Percentiles rank a stretch among this genome's conserved stretches.
These are phyloP conservation scores for Acanthurus tractus DNA, from an alignment of 2,797 vertebrate species.

Conservation along the genomic window DNA sequence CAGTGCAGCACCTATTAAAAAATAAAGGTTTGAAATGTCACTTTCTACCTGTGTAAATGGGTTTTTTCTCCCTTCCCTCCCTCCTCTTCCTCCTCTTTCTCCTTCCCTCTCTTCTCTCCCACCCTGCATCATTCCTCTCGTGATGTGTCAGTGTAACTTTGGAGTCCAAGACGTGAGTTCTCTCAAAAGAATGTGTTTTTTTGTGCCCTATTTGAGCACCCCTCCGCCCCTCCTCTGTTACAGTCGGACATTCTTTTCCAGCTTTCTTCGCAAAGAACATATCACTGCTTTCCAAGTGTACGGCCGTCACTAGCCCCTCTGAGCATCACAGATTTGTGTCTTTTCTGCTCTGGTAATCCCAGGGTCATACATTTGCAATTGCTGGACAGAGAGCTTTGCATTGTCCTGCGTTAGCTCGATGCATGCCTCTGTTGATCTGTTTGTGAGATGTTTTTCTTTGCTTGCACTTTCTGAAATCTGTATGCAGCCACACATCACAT, in stretches of 20 bases:
- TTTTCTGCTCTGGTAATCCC: conserved; percentile 23
- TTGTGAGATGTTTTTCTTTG: conserved; percentile 41
- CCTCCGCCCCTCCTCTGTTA: conserved; percentile 71
- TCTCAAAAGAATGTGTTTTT: conserved; percentile 86
- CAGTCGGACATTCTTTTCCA: conserved; percentile 73
- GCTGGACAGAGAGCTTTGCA: conserved; percentile 20
- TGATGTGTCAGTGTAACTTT: conserved; percentile 83
- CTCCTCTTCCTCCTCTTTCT: conserved; percentile 17
- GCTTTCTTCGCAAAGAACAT: conserved; percentile 66
- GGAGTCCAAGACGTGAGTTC: conserved; percentile 87
- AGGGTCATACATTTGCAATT: conserved; percentile 40
- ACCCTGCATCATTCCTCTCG: conserved; percentile 78
- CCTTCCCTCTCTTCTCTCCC: conserved; percentile 56
- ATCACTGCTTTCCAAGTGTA: conserved; percentile 50
- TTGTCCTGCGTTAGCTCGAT: neutral
- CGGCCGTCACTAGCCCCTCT: conserved; percentile 22
- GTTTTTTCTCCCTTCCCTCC: conserved; percentile 42
- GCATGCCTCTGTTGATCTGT: conserved; percentile 37
- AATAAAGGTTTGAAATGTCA: conserved; percentile 16
- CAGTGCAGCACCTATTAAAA: conserved; percentile 12
- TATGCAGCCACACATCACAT: conserved; percentile 20
- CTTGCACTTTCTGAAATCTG: conserved; percentile 18
- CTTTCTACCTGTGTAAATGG: conserved; percentile 41
- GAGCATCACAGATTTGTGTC: conserved; percentile 27
- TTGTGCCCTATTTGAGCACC: conserved; percentile 71